Base-by-base conservation (phyloP, 2,113 vertebrate genomes). In the Channa maculata region DNA sequence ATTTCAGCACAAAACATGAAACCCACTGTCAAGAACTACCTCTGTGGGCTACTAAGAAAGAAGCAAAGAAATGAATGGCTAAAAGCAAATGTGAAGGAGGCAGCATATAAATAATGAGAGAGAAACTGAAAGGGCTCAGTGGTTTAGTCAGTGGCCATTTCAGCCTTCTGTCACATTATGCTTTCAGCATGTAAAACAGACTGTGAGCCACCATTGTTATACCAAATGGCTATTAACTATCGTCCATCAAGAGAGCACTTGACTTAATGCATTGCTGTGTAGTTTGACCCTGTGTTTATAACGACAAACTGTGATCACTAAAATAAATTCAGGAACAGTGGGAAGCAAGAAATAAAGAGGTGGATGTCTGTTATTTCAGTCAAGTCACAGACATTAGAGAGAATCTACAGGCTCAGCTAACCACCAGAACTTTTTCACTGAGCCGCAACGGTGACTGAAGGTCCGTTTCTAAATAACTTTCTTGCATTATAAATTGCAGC, bases 31-130 rank as follows among this genome's bases (percentile, higher is more conserved):
- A 65, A 79, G n/a, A 46, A 13, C 63, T 51, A 44, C 36, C 24
- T 24, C 24, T 44, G 61, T 58, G 62, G 70, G 77, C 67, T 76
- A 73, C 38, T 53, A 60, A 49, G 12, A 88, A 75, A 89, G 85
- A 88, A 74, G 73, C 89, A 91, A 88, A 92, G 91, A 63, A 54
- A 69, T 34, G 34, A 62, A 75, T 53, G 13, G 5, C 12, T 12
- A 66, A n/a, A 70, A 39, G 24, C 36, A 10, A 39, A 58, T 39
- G 33, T 59, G 33, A 51, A 37, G 13, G 34, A 37, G 3, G 45
- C 11, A 45, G 8, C 15, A 37, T 9, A 55, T 43, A 11, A 44
- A 12, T 6, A 36, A 37, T 69, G 58, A 64, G 36, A 39, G 24
- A 24, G 9, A 48, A 44, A 43, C 13, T 24, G 36, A 70, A 33